Evolutionary conservation across 2,113 vertebrate genomes (phyloP).

Genomic region (Oryzias woworae): DNA sequence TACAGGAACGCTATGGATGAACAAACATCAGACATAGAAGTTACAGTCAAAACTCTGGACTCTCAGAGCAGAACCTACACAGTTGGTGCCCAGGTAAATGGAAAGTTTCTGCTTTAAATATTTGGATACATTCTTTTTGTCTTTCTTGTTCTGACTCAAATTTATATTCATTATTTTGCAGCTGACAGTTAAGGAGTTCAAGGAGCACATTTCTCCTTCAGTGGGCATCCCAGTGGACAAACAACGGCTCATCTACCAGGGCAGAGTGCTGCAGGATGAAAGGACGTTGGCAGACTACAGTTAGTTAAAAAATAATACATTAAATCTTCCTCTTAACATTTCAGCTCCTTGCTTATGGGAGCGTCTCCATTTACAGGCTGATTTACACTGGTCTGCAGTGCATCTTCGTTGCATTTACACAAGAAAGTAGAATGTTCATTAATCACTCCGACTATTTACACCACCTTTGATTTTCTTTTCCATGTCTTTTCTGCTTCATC

Average conservation of each 20-base stretch:
- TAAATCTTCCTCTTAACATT: neutral
- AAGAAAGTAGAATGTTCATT: too few species aligned
- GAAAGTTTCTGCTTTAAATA: neutral
- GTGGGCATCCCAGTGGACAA: conserved; percentile 90
- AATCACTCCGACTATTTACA: too few species aligned
- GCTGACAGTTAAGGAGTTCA: conserved; percentile 91
- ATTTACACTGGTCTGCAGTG: too few species aligned
- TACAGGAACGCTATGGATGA: conserved; percentile 78
- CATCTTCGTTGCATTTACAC: too few species aligned
- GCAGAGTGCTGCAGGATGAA: conserved; percentile 89
- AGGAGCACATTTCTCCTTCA: conserved; percentile 87
- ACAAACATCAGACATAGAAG: conserved; percentile 80
- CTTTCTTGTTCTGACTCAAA: neutral
- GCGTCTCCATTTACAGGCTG: too few species aligned
- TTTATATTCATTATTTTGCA: conserved; percentile 29
- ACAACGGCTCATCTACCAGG: conserved; percentile 92
- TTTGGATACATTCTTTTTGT: neutral
- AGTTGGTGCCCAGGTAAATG: conserved; percentile 84
- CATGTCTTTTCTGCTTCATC: too few species aligned
- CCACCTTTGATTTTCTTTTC: too few species aligned
- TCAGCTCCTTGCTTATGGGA: neutral
- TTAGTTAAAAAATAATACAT: conserved; percentile 63
- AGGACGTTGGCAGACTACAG: conserved; percentile 90
- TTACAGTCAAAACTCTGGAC: conserved; percentile 91
- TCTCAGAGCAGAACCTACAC: conserved; percentile 90